phyloP scores from a whole-genome alignment of 2,797 vertebrate species.

The Chromis chromis region DNA sequence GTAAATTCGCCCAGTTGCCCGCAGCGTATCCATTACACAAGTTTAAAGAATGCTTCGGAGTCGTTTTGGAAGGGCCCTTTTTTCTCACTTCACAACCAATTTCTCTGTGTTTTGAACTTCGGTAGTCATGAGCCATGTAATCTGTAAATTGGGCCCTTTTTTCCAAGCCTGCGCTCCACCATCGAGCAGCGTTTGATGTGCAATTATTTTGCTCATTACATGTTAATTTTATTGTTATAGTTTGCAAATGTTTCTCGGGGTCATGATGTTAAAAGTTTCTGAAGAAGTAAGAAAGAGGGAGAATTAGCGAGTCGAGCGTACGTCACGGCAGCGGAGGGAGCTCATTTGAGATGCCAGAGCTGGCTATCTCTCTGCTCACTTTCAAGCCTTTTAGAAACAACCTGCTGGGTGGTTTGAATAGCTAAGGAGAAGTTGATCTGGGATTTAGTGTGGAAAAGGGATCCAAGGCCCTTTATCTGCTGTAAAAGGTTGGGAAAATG shows the following conservation, averaged over 20 bases:
- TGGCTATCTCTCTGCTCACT: conserved; percentile 72
- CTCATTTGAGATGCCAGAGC: conserved; percentile 74
- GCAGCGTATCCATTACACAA: conserved; percentile 89
- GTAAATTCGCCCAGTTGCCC: conserved; percentile 86
- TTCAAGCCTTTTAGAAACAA: conserved; percentile 80
- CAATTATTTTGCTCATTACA: conserved; percentile 92
- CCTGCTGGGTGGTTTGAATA: conserved; percentile 81
- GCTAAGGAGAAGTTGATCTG: conserved; percentile 75
- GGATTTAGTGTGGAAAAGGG: conserved; percentile 78
- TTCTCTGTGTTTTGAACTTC: conserved; percentile 89
- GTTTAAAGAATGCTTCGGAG: conserved; percentile 87
- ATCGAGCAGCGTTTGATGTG: conserved; percentile 86
- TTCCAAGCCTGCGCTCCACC: conserved; percentile 75
- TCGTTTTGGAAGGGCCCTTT: conserved; percentile 82
- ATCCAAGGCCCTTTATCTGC: conserved; percentile 77
- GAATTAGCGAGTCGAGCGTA: conserved; percentile 64
- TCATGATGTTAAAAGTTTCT: conserved; percentile 87
- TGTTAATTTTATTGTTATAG: conserved; percentile 91
- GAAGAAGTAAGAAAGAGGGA: conserved; percentile 74
- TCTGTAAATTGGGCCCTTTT: conserved; percentile 88
- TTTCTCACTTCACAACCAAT: conserved; percentile 87
- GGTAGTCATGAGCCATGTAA: conserved; percentile 88
- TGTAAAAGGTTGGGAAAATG: conserved; percentile 81
- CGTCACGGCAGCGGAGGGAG: conserved; percentile 49
- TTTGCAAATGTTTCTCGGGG: conserved; percentile 88